phyloP scores from a whole-genome alignment of 2,113 vertebrate genomes.

The mouse (Mus musculus) region GRCm39 chr8:51652501-51653000 shows the following conservation, averaged over 20 bases:
- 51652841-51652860: not conserved
- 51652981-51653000: not conserved
- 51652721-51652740: constrained; percentile 78
- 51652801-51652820: constrained; percentile 32
- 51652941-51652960: not conserved
- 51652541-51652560: constrained; percentile 3
- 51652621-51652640: constrained; percentile 80
- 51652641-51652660: constrained; percentile 68
- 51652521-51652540: not conserved
- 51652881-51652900: not conserved
- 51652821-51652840: not conserved
- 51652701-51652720: constrained; percentile 76
- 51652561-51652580: constrained; percentile 45
- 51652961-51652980: not conserved
- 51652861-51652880: not conserved
- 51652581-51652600: constrained; percentile 70
- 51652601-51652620: constrained; percentile 50
- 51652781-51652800: constrained; percentile 3
- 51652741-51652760: constrained; percentile 68
- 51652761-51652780: constrained; percentile 50
- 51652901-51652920: not conserved
- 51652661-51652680: constrained; percentile 80
- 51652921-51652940: not conserved
- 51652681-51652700: constrained; percentile 82
- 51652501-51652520: not conserved